Evolutionary conservation across 2,113 vertebrate genomes (phyloP), one percentile per base, ranked within the genome.

Genomic region (Hippocampus mohnikei): DNA sequence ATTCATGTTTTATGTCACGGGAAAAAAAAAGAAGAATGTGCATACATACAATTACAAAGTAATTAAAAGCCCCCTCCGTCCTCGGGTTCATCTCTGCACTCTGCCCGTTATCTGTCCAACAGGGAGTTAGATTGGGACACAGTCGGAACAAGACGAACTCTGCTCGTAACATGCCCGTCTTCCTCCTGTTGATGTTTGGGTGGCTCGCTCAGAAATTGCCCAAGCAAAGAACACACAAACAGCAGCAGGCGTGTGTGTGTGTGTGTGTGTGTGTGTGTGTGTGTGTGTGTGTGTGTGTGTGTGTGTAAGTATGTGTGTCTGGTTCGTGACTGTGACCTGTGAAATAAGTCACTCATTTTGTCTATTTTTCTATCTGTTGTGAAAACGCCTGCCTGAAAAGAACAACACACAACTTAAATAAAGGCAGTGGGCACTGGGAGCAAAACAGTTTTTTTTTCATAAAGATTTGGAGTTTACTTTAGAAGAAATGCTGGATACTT

Each of bases 61-160:
- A n/a, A 52, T 52, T 41, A 12, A 63, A 68, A 68, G 70, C 23
- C 44, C 2, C 23, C 23, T 0, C 6, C 0, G 44, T 40, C 55
- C 8, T 63, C 48, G 41, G 41, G 46, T 55, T 78, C 27, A 15
- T 64, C 74, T 66, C 66, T 76, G 42, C 66, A 59, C 78, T 77
- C 61, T 60, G 58, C 75, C 59, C 72, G 82, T 88, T 85, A 83
- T 88, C 82, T 76, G 70, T 72, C 71, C 80, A 85, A 87, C 77
- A 81, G 52, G 72, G 81, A 81, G 77, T 42, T 69, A 75, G 75
- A 79, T 63, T 78, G 83, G 84, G 82, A 72, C 85, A 76, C 71
- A 20, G 61, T 6, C 68, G 86, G 88, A 66, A 90, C 90, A 87
- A 75, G 67, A 60, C 46, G 71, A 90, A 88, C 88, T 81, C 79